phyloP scores from a whole-genome alignment of 92 coral and sea anemone species.

The Zoanthus gigantus region DNA sequence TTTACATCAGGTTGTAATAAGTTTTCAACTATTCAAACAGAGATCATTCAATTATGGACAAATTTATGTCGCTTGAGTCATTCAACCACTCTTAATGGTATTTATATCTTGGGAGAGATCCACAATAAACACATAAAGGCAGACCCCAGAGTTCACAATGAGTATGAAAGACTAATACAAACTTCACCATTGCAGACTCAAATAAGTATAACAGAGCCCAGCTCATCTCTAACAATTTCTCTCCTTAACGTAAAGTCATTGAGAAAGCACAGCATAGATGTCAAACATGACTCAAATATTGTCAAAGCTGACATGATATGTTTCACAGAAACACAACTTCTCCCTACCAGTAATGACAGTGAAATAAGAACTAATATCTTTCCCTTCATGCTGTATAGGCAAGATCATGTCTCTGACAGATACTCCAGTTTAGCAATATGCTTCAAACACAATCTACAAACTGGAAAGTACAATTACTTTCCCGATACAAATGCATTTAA shows the following conservation, averaged over 20 bases:
- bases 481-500: slow-evolving; percentile 44
- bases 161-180: slow-evolving; percentile 13
- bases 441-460: slow-evolving; percentile 2
- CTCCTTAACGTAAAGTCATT: slow-evolving; percentile 62
- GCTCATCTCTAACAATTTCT: slow-evolving; percentile 41
- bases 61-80: slow-evolving; percentile 47
- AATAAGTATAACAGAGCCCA: slow-evolving; percentile 7
- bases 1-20: neutral
- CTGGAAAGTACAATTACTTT: slow-evolving; percentile 21
- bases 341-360: slow-evolving; percentile 27
- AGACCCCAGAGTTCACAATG: slow-evolving; percentile 29
- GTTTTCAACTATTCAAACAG: slow-evolving; percentile 2
- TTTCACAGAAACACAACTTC: slow-evolving; percentile 72
- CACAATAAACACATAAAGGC: slow-evolving; percentile 37
- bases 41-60: neutral
- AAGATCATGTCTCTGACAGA: slow-evolving; percentile 65
- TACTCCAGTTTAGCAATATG: slow-evolving; percentile 64
- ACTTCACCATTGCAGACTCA: slow-evolving; percentile 25
- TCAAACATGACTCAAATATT: slow-evolving; percentile 20
- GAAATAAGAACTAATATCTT: slow-evolving; percentile 15
- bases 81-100: slow-evolving; percentile 52
- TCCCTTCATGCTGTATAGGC: slow-evolving; percentile 57
- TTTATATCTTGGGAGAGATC: slow-evolving; percentile 32
- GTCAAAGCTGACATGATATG: slow-evolving; percentile 55
- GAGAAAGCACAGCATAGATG: slow-evolving; percentile 73